A percentile compares a stretch with the other conserved stretches of the same genome.
These are phyloP conservation scores for Ips typographus DNA, from an alignment of 1,140 invertebrate species.

Conservation along the genomic window DNA sequence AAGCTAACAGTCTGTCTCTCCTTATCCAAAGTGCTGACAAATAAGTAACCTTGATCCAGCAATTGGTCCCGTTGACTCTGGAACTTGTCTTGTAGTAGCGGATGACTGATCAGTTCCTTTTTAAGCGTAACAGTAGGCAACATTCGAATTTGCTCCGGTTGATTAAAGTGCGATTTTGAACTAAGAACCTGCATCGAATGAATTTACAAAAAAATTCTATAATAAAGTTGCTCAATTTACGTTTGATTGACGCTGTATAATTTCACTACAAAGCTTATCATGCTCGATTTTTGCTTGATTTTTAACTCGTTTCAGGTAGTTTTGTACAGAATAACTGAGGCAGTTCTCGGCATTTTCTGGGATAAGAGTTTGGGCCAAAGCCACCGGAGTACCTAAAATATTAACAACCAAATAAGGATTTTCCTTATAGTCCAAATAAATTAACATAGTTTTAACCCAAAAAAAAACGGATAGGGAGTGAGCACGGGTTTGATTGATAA, in stretches of 20 bases:
- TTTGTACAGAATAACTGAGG: conserved; percentile 89
- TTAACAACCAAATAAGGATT: neutral
- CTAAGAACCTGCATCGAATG: neutral
- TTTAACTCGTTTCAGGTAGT: conserved; percentile 93
- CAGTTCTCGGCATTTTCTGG: conserved; percentile 92
- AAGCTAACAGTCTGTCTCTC: conserved; percentile 59
- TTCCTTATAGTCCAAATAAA: too few species aligned
- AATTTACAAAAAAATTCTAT: neutral
- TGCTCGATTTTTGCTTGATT: conserved; percentile 95
- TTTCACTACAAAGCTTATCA: conserved; percentile 75
- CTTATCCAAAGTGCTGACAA: conserved; percentile 66
- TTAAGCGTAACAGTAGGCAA: conserved; percentile 73
- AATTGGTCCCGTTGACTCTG: conserved; percentile 77
- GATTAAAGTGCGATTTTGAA: conserved; percentile 48
- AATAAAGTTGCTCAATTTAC: conserved; percentile 35
- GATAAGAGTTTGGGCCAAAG: conserved; percentile 77
- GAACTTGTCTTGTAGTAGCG: conserved; percentile 80
- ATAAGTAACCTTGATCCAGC: conserved; percentile 83
- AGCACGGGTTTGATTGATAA: too few species aligned
- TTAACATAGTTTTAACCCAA: too few species aligned
- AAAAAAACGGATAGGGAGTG: too few species aligned
- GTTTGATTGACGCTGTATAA: conserved; percentile 48
- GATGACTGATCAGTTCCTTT: conserved; percentile 79
- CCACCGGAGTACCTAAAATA: conserved; percentile 64
- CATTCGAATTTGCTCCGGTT: conserved; percentile 47